phyloP scores from a whole-genome alignment of 2,888 invertebrate genomes.

The Drosophila melanosoma region DNA sequence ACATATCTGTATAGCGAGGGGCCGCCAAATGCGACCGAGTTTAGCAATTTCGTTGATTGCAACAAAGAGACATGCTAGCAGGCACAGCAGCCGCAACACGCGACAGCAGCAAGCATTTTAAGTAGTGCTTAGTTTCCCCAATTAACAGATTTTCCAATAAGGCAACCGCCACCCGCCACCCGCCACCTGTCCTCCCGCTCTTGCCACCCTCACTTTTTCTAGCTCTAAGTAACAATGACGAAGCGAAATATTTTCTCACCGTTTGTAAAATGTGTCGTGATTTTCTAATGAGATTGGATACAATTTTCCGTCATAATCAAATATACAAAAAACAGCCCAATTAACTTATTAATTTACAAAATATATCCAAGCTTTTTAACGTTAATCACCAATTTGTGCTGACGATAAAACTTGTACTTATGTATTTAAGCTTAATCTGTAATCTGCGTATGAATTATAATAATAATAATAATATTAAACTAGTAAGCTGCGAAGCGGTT shows the following conservation, averaged over 20 bases:
- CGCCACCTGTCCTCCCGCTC: background rate
- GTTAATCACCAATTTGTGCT: constrained; percentile 61
- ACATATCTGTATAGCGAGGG: constrained; percentile 92
- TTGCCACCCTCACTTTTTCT: constrained; percentile 13
- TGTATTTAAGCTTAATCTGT: constrained; percentile 46
- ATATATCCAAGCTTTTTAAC: constrained; percentile 45
- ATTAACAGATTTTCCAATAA: constrained; percentile 48
- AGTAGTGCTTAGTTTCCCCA: constrained; percentile 31
- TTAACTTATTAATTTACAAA: constrained; percentile 73
- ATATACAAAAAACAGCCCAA: constrained; percentile 51
- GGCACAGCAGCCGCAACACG: constrained; percentile 28
- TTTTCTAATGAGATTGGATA: constrained; percentile 75
- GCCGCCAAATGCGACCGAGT: constrained; percentile 90
- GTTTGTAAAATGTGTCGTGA: constrained; percentile 60
- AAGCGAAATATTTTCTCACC: constrained; percentile 60
- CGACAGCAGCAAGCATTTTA: constrained; percentile 26
- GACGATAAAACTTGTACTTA: constrained; percentile 52
- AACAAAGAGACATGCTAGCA: constrained; percentile 84
- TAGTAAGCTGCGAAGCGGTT: constrained; percentile 48
- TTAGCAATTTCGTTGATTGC: constrained; percentile 85
- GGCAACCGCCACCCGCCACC: constrained; percentile 2
- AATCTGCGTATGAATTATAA: constrained; percentile 16
- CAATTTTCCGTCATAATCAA: constrained; percentile 61
- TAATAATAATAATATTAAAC: constrained; percentile 36
- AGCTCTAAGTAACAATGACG: constrained; percentile 51